Conservation (phyloP, 2,888 invertebrate genomes). For the Leptopilina syphax region DNA sequence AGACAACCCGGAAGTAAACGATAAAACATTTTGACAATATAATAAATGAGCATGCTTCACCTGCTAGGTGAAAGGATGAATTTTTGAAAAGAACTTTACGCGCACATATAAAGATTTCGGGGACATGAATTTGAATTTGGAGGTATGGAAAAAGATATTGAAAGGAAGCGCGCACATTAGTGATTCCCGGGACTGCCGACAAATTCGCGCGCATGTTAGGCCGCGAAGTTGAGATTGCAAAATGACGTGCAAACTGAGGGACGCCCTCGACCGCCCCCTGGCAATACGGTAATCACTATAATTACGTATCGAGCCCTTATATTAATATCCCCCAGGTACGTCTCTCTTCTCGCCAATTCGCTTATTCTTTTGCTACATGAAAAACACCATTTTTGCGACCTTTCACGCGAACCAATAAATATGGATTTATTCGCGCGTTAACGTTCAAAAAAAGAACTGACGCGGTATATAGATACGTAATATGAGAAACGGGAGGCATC, state of each 20-base stretch:
- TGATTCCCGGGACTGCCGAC: slow-evolving; percentile 60
- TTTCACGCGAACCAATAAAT: slow-evolving; percentile 66
- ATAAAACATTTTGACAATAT: too few species aligned
- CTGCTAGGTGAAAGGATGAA: too few species aligned
- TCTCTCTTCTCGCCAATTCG: slow-evolving; percentile 62
- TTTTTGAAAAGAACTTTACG: too few species aligned
- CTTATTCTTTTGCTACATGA: slow-evolving; percentile 55
- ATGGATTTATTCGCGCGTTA: slow-evolving; percentile 59
- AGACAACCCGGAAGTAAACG: too few species aligned
- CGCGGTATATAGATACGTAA: not conserved
- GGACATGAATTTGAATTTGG: not conserved
- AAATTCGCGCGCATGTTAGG: slow-evolving; percentile 71
- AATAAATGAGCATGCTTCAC: too few species aligned
- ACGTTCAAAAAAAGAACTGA: not conserved
- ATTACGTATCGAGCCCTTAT: slow-evolving; percentile 77
- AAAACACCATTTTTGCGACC: slow-evolving; percentile 61
- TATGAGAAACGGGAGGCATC: slow-evolving; percentile 22
- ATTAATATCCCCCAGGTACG: slow-evolving; percentile 75
- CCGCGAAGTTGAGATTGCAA: slow-evolving; percentile 73
- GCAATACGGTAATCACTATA: slow-evolving; percentile 77
- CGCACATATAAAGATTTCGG: not conserved
- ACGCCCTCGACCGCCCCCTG: slow-evolving; percentile 76
- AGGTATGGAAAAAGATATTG: slow-evolving; percentile 29
- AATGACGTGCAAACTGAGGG: slow-evolving; percentile 77
- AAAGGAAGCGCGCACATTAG: slow-evolving; percentile 46